Conservation (phyloP, 2,888 invertebrate species). For the Brenthis daphne region DNA sequence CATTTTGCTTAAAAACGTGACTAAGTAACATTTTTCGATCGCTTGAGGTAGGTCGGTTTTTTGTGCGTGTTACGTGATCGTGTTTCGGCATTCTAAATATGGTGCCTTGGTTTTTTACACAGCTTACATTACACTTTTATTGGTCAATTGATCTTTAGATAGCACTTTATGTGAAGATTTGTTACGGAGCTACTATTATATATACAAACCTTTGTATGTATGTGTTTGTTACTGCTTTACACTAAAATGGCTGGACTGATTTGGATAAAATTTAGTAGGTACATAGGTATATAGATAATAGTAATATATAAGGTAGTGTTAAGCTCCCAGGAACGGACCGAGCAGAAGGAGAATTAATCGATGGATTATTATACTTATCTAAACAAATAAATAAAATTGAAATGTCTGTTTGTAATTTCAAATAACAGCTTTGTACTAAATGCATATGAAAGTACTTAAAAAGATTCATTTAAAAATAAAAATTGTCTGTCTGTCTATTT, state of each 20-base stretch:
- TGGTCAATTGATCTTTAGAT: constrained; percentile 38
- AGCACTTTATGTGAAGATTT: constrained; percentile 34
- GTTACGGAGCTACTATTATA: constrained; percentile 8
- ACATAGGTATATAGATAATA: neutral
- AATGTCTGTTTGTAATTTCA: no score
- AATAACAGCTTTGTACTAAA: no score
- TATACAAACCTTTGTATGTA: no score
- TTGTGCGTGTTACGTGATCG: constrained; percentile 50
- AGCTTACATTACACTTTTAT: constrained; percentile 34
- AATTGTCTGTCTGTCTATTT: no score
- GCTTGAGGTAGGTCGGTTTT: constrained; percentile 68
- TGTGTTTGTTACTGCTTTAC: neutral
- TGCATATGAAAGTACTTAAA: no score
- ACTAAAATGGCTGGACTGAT: neutral
- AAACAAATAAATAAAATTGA: no score
- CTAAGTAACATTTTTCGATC: constrained; percentile 54
- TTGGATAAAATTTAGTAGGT: neutral
- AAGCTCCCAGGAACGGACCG: no score
- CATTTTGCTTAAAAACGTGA: constrained; percentile 24
- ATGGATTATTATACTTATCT: no score
- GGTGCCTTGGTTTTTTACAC: constrained; percentile 50
- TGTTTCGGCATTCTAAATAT: constrained; percentile 70
- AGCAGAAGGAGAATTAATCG: no score
- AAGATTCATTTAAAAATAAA: no score
- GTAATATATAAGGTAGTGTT: no score